Conservation (phyloP, 2,888 invertebrate species). For the Barypeithes pellucidus region DNA sequence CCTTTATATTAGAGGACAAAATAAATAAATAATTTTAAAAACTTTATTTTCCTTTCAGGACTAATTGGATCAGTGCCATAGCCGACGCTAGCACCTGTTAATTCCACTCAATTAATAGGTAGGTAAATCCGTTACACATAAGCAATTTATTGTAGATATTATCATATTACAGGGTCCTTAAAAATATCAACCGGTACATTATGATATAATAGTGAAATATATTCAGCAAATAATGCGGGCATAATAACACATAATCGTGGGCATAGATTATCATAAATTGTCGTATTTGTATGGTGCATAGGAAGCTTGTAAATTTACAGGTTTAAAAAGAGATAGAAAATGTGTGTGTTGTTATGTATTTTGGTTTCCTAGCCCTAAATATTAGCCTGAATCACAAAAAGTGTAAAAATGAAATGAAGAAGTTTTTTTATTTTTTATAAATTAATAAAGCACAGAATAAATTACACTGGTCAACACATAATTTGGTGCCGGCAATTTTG, state of each 20-base stretch:
- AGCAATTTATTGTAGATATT: not conserved
- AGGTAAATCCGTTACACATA: not conserved
- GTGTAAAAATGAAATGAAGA: too few relatives aligned
- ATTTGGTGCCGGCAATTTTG: too few relatives aligned
- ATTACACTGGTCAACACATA: too few relatives aligned
- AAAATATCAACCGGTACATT: not conserved
- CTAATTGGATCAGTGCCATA: not conserved
- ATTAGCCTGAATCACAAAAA: too few relatives aligned
- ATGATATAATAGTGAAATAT: not conserved
- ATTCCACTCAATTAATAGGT: not conserved
- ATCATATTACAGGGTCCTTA: not conserved
- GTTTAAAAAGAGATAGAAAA: not conserved
- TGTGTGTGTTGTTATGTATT: too few relatives aligned
- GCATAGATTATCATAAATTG: conserved; percentile 16
- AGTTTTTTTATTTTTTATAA: too few relatives aligned
- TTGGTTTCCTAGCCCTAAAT: too few relatives aligned
- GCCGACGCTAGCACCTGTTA: not conserved
- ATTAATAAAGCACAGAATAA: too few relatives aligned
- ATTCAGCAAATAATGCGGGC: not conserved
- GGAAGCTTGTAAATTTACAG: not conserved
- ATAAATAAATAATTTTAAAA: not conserved
- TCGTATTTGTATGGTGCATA: not conserved
- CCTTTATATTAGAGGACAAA: too few relatives aligned
- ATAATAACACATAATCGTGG: conserved; percentile 6
- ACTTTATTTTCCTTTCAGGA: conserved; percentile 5